A percentile compares a stretch with the other conserved stretches of the same genome.
Evolutionary conservation across 2,888 invertebrate genomes (phyloP).

Genomic region (Bruchidius siliquastri): DNA sequence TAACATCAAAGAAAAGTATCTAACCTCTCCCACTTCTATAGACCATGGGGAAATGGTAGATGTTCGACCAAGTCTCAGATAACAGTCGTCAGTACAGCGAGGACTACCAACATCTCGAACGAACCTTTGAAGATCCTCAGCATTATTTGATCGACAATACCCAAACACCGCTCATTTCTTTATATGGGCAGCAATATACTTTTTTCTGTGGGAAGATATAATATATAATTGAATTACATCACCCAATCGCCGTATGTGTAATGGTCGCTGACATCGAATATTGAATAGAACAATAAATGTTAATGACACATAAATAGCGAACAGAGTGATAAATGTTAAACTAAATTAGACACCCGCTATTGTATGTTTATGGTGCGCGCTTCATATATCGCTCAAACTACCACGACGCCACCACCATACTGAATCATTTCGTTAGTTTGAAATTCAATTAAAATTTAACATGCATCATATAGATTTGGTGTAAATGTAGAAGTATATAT

Average conservation of each 20-base stretch:
- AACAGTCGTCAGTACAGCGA: no score
- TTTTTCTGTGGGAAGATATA: no score
- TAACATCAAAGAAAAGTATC: no score
- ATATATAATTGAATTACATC: neutral
- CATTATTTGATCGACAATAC: no score
- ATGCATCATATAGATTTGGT: neutral
- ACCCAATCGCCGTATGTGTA: neutral
- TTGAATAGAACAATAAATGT: neutral
- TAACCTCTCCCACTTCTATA: no score
- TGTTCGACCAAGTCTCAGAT: no score
- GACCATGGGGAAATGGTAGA: no score
- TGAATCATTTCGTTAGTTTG: neutral
- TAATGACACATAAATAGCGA: neutral
- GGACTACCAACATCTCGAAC: no score
- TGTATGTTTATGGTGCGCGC: neutral
- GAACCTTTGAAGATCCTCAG: no score
- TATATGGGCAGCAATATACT: no score
- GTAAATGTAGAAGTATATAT: no score
- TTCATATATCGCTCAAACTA: neutral
- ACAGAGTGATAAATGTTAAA: neutral
- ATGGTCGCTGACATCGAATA: neutral
- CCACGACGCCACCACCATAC: neutral
- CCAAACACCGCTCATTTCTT: no score
- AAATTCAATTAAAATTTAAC: neutral
- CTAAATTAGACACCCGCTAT: neutral